Evolutionary conservation across 2,888 invertebrate genomes (phyloP), one percentile per base, ranked within the genome.

Genomic region (Sthenelais limicola): DNA sequence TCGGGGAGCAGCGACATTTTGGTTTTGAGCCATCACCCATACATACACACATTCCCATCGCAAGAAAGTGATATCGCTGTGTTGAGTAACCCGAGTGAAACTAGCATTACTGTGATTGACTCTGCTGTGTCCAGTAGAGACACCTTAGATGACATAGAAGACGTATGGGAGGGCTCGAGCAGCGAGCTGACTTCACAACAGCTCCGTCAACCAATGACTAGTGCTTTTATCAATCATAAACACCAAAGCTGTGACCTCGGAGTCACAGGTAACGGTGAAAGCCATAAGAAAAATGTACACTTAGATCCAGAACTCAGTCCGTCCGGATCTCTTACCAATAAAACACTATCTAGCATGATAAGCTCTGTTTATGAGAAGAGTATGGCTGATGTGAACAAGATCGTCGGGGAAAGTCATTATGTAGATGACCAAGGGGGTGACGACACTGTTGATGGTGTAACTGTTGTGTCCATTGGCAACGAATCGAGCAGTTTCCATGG

Each of bases 1-100:
- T 71, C 71, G 3, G 62, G 49, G 3, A 35, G 51, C 24, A 71
- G 71, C 49, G 71, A 71, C 33, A 71, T 71, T n/a, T 21, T 58
- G 24, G 62, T 71, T 18, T 33, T 71, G 9, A 71, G 71, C 35
- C 49, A 28, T n/a, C 58, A 62, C 3, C 33, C 71, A 12, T 18
- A 28, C 7, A 26, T 48, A 21, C 26, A 18, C 26, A 48, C 48
- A 3, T 9, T 26, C 30, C 30, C 43, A 4, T 71, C 72, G 3
- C 43, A 79, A 7, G 84, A 83, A 43, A 92, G 92, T 85, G 92
- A 93, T 81, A 91, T 93, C 74, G 92, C 92, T 79, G 90, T 93
- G 52, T 89, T 93, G 30, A 92, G 92, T 75, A 92, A 92, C 87
- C 92, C 92, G 18, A 92, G 92, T 86, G 91, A 92, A 82, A 92